Base-by-base conservation (phyloP, 1,140 invertebrate species). In the Papilio dardanus region DNA sequence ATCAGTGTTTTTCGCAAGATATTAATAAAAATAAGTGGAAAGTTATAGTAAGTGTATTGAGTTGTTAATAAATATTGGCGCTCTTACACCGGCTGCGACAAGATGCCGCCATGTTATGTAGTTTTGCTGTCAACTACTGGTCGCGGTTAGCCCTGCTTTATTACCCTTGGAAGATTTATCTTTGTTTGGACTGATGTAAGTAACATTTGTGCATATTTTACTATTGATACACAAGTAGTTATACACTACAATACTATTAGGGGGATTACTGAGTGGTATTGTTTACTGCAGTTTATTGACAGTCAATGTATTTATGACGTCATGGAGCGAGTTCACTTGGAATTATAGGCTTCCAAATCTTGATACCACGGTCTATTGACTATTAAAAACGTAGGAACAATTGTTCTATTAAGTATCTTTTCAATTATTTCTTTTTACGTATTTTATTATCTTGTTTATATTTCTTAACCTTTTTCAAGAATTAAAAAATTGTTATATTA, bases 61-160 rank as follows among this genome's bases (percentile, higher is more conserved):
- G 74, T 83, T 83, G 80, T 86, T 82, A 80, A 76, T 79, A 77
- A 71, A 82, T 85, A 75, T 76, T 83, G 81, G 84, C 82, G 82
- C 76, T 84, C 81, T 80, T 86, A 85, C 76, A 93, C 91, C 91
- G 91, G 91, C 90, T 93, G 88, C 88, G 83, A 89, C 79, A 83
- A 88, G 84, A 92, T 92, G 91, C 91, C 91, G 91, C 91, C 91
- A 93, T 93, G 91, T 93, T 93, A 92, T 93, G 89, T 88, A 91
- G 89, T 92, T 90, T 88, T 86, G 83, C 88, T 93, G 91, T 93
- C 91, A 93, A 88, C 86, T 81, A 88, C 82, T 86, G 84, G 79
- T 83, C 83, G 86, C 83, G 78, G 85, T 86, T 88, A 89, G 79
- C 85, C 81, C 84, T 85, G 83, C 71, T 73, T 54, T 54, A 54